Evolutionary conservation across 92 coral and sea anemone species (phyloP).

Genomic region (Scolanthus callimorphus): DNA sequence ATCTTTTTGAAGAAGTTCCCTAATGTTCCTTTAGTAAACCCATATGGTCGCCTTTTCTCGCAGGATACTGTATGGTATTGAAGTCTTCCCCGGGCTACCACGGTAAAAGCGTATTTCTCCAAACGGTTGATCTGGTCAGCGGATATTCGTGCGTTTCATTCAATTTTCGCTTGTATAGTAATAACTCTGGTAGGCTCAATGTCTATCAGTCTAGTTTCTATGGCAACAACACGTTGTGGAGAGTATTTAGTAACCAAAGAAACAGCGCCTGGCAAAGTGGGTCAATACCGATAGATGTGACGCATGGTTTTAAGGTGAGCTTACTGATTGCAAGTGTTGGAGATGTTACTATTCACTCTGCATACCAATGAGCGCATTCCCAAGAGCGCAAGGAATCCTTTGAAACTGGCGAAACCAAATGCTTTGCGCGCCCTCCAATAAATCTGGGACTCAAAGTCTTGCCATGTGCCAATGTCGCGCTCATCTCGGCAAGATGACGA

Average conservation of each 20-base stretch:
- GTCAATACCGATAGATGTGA: constrained; percentile 13
- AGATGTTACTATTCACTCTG: too few relatives aligned
- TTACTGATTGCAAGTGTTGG: too few relatives aligned
- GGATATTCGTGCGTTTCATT: constrained; percentile 33
- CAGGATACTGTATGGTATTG: constrained; percentile 20
- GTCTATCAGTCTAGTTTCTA: constrained; percentile 14
- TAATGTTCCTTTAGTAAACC: too few relatives aligned
- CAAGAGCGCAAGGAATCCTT: too few relatives aligned
- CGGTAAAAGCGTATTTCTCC: constrained; percentile 10
- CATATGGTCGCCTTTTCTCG: too few relatives aligned
- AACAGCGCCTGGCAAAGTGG: constrained; percentile 33
- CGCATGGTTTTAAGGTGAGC: constrained; percentile 15
- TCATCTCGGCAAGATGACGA: too few relatives aligned
- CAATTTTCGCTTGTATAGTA: constrained; percentile 24
- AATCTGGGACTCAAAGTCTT: too few relatives aligned
- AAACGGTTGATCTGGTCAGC: constrained; percentile 14
- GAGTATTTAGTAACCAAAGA: constrained; percentile 37
- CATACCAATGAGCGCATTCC: too few relatives aligned
- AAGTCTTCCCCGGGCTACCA: constrained; percentile 19
- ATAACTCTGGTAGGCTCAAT: constrained; percentile 38
- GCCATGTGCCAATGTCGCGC: too few relatives aligned
- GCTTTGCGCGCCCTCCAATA: too few relatives aligned
- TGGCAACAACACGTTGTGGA: constrained; percentile 37
- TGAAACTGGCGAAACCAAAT: too few relatives aligned
- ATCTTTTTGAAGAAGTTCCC: too few relatives aligned